Conservation (phyloP, 2,113 vertebrate genomes). For the Amphiprion ocellaris region DNA sequence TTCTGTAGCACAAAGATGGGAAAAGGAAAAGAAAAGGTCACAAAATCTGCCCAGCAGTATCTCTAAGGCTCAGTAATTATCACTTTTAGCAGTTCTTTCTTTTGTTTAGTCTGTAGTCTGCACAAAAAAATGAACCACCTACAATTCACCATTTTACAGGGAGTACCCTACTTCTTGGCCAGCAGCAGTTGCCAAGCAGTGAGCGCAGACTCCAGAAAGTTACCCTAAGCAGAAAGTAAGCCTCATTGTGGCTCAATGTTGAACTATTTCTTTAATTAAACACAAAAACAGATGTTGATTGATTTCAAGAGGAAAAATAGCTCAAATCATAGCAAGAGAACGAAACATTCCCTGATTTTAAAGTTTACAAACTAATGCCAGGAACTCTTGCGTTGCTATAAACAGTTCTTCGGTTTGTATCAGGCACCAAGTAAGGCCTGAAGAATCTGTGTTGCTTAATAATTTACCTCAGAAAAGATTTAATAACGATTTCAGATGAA, state of each 20-base stretch:
- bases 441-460: constrained; percentile 20
- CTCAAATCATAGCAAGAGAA: neutral
- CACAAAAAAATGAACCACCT: neutral
- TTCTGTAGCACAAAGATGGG: too few species aligned
- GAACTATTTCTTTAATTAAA: neutral
- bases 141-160: too few species aligned
- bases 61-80: neutral
- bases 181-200: too few species aligned
- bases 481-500: constrained; percentile 26
- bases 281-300: neutral
- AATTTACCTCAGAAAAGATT: constrained; percentile 2
- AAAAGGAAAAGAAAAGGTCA: too few species aligned
- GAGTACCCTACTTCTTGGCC: too few species aligned
- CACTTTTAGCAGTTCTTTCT: neutral
- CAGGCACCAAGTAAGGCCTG: neutral
- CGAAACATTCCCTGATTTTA: constrained; percentile 30
- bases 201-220: neutral
- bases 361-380: constrained; percentile 35
- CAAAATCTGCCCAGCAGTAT: too few species aligned
- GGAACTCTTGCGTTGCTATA: constrained; percentile 26
- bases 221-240: neutral
- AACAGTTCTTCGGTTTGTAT: constrained; percentile 20
- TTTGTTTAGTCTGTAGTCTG: neutral
- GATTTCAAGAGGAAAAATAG: neutral
- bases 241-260: neutral